A percentile compares a stretch with the other conserved stretches of the same genome.
Evolutionary conservation across 2,113 vertebrate genomes (phyloP).

Genomic region (Marcusenius ussheri): DNA sequence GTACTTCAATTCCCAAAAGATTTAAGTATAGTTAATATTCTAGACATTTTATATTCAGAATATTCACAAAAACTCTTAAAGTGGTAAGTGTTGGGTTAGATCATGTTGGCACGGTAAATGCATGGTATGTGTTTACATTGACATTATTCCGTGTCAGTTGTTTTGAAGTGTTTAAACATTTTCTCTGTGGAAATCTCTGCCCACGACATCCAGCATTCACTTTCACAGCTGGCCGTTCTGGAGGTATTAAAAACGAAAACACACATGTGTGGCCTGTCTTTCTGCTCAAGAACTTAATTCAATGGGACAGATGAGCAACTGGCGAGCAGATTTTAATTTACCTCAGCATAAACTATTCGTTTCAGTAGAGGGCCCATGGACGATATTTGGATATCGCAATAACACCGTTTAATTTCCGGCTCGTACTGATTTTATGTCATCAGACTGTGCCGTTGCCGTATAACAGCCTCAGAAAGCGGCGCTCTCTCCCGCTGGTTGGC

Average conservation of each 20-base stretch:
- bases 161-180: neutral
- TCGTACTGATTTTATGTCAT: neutral
- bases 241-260: neutral
- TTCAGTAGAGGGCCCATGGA: neutral
- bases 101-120: neutral
- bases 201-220: neutral
- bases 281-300: neutral
- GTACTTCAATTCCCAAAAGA: neutral
- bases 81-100: neutral
- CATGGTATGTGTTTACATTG: neutral
- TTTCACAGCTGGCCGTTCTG: neutral
- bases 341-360: slow-evolving; percentile 1
- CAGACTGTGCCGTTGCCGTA: neutral
- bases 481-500: neutral
- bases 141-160: neutral
- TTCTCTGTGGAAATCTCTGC: neutral
- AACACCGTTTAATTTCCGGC: neutral
- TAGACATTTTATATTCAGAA: neutral
- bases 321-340: slow-evolving; percentile 2
- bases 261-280: neutral
- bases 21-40: neutral
- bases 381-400: neutral
- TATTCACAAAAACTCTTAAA: neutral
- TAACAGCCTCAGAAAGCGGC: neutral
- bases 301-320: neutral